Percentiles rank a stretch among this genome's conserved stretches.
Conservation (phyloP, 2,113 vertebrate species). For the Coreoperca whiteheadi region DNA sequence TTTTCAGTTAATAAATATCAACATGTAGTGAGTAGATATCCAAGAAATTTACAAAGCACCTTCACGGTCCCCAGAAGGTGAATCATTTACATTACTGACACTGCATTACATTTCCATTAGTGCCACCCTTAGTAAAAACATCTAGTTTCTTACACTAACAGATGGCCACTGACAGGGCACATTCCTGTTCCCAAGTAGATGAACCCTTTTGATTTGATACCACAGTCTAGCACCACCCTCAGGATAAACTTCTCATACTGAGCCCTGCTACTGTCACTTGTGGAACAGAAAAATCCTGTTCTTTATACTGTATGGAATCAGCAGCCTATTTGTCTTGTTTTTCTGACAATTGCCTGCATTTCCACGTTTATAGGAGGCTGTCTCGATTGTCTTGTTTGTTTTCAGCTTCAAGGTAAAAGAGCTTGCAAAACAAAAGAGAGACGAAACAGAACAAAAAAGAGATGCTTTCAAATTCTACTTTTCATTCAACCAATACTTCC, state of each 20-base stretch:
- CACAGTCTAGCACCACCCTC: background rate
- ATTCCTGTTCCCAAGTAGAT: background rate
- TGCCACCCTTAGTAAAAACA: background rate
- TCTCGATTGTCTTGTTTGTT: conserved; percentile 3
- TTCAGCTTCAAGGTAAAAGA: conserved; percentile 48
- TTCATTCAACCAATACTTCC: background rate
- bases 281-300: background rate
- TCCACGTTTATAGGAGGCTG: background rate
- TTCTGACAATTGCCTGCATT: background rate
- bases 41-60: background rate
- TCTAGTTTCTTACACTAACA: background rate
- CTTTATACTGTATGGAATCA: background rate
- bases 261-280: background rate
- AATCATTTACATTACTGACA: background rate
- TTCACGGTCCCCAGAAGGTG: too few species aligned
- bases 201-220: background rate
- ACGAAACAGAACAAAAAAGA: conserved; percentile 3
- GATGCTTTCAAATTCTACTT: conserved; percentile 16
- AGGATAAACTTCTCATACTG: background rate
- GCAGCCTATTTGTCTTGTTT: background rate
- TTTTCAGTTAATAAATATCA: background rate
- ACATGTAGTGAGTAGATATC: background rate
- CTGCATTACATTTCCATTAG: background rate
- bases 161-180: too few species aligned
- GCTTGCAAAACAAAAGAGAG: background rate